Conservation (phyloP, 2,888 invertebrate genomes). For the Brachylomia viminalis region DNA sequence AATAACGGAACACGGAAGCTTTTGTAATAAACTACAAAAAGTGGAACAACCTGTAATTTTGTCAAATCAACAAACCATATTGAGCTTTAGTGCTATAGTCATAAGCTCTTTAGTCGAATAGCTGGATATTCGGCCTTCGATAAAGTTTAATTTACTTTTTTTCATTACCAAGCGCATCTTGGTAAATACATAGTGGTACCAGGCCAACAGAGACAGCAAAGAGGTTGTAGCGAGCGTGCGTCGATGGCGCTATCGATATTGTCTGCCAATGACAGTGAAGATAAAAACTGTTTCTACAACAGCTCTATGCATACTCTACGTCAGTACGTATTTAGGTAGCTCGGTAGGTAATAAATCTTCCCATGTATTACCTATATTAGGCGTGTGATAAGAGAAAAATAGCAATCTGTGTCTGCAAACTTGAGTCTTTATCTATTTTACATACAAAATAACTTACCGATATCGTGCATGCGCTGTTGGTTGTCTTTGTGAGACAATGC, state of each 20-base stretch:
- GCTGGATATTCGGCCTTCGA: slow-evolving; percentile 67
- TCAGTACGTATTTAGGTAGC: neutral
- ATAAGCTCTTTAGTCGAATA: slow-evolving; percentile 57
- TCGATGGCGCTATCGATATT: slow-evolving; percentile 71
- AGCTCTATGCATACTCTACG: slow-evolving; percentile 25
- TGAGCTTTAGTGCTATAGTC: slow-evolving; percentile 43
- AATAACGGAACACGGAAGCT: slow-evolving; percentile 59
- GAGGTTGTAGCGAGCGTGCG: slow-evolving; percentile 72
- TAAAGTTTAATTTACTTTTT: slow-evolving; percentile 80
- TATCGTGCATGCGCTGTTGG: slow-evolving; percentile 89
- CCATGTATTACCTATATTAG: slow-evolving; percentile 38
- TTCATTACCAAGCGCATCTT: slow-evolving; percentile 86
- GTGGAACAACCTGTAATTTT: slow-evolving; percentile 75
- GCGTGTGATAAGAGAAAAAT: slow-evolving; percentile 44
- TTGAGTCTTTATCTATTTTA: slow-evolving; percentile 40
- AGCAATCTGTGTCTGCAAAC: slow-evolving; percentile 36
- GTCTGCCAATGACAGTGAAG: slow-evolving; percentile 71
- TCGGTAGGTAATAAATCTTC: too few species aligned
- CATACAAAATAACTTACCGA: slow-evolving; percentile 83
- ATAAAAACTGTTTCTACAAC: slow-evolving; percentile 62
- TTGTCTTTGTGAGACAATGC: slow-evolving; percentile 91
- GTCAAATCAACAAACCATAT: slow-evolving; percentile 41
- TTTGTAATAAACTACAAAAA: slow-evolving; percentile 60
- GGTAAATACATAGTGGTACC: slow-evolving; percentile 88
- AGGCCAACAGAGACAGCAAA: slow-evolving; percentile 80